Conservation (phyloP, 2,888 invertebrate genomes). For the Cantharis nigra region DNA sequence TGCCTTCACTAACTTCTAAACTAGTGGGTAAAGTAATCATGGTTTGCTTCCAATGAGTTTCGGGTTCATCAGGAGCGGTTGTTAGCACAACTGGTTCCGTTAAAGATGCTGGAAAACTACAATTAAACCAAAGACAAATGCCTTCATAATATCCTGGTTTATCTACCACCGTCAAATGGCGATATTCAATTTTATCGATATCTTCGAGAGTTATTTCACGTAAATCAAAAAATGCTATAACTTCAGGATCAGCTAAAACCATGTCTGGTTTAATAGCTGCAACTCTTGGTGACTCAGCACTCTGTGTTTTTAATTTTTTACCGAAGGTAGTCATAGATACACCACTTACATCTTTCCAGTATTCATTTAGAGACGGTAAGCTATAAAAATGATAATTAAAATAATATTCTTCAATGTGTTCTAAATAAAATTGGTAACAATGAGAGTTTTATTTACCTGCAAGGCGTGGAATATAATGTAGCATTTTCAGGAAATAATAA, state of each 20-base stretch:
- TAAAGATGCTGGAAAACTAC: conserved; percentile 66
- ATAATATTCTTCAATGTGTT: background rate
- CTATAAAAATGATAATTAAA: conserved; percentile 46
- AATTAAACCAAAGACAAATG: conserved; percentile 81
- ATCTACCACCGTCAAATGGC: conserved; percentile 65
- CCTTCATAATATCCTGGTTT: conserved; percentile 71
- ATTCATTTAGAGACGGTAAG: conserved; percentile 67
- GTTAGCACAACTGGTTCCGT: conserved; percentile 56
- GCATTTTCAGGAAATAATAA: conserved; percentile 77
- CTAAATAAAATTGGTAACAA: background rate
- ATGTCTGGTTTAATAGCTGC: conserved; percentile 60
- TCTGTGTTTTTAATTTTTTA: conserved; percentile 64
- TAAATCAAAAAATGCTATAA: conserved; percentile 71
- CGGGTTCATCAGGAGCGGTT: conserved; percentile 61
- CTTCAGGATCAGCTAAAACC: conserved; percentile 67
- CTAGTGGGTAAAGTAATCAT: conserved; percentile 74
- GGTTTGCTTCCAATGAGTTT: conserved; percentile 78
- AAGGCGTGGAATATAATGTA: conserved; percentile 67
- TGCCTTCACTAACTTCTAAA: conserved; percentile 61
- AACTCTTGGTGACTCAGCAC: conserved; percentile 71
- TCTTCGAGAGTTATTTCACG: conserved; percentile 64
- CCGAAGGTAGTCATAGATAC: conserved; percentile 75
- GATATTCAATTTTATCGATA: conserved; percentile 63
- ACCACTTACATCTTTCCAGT: conserved; percentile 82
- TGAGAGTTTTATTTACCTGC: conserved; percentile 50